Base-by-base conservation (phyloP, 2,888 invertebrate genomes). In the Andrena marginata region DNA sequence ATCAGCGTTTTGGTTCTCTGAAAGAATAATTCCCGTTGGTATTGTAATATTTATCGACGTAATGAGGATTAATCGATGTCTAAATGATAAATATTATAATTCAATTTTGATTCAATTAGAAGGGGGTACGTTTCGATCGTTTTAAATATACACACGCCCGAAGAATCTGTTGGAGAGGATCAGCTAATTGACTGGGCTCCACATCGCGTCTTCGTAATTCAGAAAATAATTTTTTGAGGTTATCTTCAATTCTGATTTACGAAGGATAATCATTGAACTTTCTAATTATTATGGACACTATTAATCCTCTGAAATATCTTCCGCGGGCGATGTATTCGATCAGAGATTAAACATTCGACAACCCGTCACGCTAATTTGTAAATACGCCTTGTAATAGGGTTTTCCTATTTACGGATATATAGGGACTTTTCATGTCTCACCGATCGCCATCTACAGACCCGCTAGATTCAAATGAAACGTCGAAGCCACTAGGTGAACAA, bases 151-250 rank as follows among this genome's bases (percentile, higher is more conserved):
- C 33, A n/a, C 13, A 20, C 31, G 65, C 42, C 31, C n/a, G 29
- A 56, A 67, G 51, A 75, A 77, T 71, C 71, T 60, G 73, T 8
- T 33, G 54, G 62, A 29, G 23, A 65, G 48, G 71, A 85, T 77
- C 54, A 29, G 56, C 74, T 86, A 86, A 87, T 87, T 86, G 85
- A 87, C 86, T 87, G 68, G 49, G 71, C 82, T 59, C 51, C 31
- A 51, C 26, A 13, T 67, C 70, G 16, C 3, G 7, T 23, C 29
- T 26, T 48, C n/a, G 48, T 68, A 48, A 56, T 63, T 63, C 4
- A 74, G 48, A 29, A 62, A 33, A 20, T 13, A 68, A 33, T 29
- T 42, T 51, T n/a, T 29, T 8, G 16, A 16, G 16, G 29, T n/a
- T 23, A 13, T 67, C 60, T 60, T 76, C 56, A 60, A 72, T 65